These are phyloP conservation scores for Drosophila malerkotliana DNA, from an alignment of 1,140 invertebrate genomes.

Conservation along the genomic window DNA sequence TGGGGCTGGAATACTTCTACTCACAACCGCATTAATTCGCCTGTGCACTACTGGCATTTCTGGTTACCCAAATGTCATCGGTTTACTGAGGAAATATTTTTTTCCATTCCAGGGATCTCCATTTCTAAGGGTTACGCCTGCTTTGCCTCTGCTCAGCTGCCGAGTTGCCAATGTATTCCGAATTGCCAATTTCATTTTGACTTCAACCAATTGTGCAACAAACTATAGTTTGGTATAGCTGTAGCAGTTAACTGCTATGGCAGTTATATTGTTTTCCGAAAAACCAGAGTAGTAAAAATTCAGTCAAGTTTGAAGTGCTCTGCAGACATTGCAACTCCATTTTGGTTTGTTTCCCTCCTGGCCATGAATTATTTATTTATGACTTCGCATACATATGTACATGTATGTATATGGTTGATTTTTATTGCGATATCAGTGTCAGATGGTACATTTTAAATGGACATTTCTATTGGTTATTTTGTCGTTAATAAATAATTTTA, in stretches of 20 bases:
- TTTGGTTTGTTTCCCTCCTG: conserved; percentile 21
- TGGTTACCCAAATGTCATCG: neutral
- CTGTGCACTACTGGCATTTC: conserved; percentile 3
- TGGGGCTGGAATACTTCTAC: neutral
- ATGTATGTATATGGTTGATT: neutral
- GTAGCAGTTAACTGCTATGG: conserved; percentile 9
- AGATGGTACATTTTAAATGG: too few species aligned
- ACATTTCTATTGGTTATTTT: too few species aligned
- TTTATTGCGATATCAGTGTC: neutral
- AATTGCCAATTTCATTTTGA: conserved; percentile 12
- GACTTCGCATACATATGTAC: conserved; percentile 7
- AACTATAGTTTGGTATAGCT: conserved; percentile 1
- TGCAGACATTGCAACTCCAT: conserved; percentile 13
- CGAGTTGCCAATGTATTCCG: conserved; percentile 1
- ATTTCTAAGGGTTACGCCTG: conserved; percentile 6
- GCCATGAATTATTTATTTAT: conserved; percentile 43
- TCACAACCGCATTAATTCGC: neutral
- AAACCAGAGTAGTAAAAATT: conserved; percentile 21
- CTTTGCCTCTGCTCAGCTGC: neutral
- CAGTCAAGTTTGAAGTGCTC: conserved; percentile 22
- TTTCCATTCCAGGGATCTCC: neutral
- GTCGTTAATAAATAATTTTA: neutral
- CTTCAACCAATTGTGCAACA: conserved; percentile 17
- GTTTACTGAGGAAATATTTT: neutral
- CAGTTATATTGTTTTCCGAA: conserved; percentile 27